These are phyloP conservation scores for Sebastes hopkinsi DNA, from an alignment of 2,797 vertebrate species.

Conservation along the genomic window DNA sequence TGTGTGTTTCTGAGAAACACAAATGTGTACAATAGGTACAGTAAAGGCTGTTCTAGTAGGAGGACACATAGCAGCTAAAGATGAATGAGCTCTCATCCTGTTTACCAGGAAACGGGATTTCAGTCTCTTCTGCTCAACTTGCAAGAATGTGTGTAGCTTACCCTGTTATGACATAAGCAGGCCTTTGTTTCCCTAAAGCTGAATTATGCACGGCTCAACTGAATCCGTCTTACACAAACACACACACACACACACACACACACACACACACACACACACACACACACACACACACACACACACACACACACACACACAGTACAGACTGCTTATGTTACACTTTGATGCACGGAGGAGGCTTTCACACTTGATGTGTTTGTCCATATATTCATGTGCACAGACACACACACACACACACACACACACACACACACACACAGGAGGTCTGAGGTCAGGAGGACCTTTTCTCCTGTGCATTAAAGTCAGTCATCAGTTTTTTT, in stretches of 20 bases:
- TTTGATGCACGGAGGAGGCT: slow-evolving; percentile 45
- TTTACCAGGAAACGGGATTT: slow-evolving; percentile 63
- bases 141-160: slow-evolving; percentile 68
- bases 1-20: background rate
- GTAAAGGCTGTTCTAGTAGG: background rate
- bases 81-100: slow-evolving; percentile 33
- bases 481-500: background rate
- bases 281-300: slow-evolving; percentile 43
- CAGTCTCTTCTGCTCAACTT: slow-evolving; percentile 63
- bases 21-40: background rate
- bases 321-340: slow-evolving; percentile 35
- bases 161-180: slow-evolving; percentile 69
- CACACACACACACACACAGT: background rate
- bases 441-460: background rate
- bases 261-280: slow-evolving; percentile 15
- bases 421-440: no score
- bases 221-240: slow-evolving; percentile 52
- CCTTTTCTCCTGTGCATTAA: background rate
- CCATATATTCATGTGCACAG: background rate
- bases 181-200: slow-evolving; percentile 72
- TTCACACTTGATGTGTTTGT: slow-evolving; percentile 26
- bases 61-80: slow-evolving; percentile 10
- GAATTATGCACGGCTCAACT: slow-evolving; percentile 70
- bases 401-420: no score
- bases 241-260: slow-evolving; percentile 43